These are phyloP conservation scores for Rhaphigaster nebulosa DNA, from an alignment of 2,888 invertebrate genomes.

Conservation along the genomic window DNA sequence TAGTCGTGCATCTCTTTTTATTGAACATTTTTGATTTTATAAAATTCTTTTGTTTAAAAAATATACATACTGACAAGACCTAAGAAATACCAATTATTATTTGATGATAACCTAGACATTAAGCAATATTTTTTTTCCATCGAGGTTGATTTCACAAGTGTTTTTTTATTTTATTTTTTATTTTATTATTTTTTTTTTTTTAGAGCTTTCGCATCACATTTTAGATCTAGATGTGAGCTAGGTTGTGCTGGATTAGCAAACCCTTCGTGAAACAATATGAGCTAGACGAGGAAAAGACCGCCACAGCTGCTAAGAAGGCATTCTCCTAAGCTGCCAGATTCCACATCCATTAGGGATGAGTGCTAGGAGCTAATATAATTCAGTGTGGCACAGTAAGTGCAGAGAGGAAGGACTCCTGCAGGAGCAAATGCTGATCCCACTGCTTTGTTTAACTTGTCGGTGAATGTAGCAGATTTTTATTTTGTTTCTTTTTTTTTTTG, in stretches of 20 bases:
- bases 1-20: too few species aligned
- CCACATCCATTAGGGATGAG: conserved; percentile 26
- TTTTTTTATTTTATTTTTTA: too few species aligned
- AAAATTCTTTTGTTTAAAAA: too few species aligned
- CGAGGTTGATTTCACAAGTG: too few species aligned
- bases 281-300: neutral
- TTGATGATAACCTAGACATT: too few species aligned
- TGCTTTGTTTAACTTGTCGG: neutral
- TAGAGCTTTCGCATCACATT: too few species aligned
- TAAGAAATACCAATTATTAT: too few species aligned
- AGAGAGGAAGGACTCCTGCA: neutral
- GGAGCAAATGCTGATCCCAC: neutral
- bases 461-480: neutral
- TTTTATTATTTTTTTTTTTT: too few species aligned
- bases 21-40: too few species aligned
- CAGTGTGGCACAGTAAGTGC: neutral
- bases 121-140: too few species aligned
- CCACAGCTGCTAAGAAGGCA: neutral
- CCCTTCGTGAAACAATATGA: neutral
- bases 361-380: neutral
- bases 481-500: too few species aligned
- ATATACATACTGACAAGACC: too few species aligned
- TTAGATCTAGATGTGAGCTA: neutral
- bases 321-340: neutral
- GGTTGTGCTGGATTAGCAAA: neutral